These are phyloP conservation scores for Amblyteles armatorius DNA, from an alignment of 2,888 invertebrate species.

Conservation along the genomic window DNA sequence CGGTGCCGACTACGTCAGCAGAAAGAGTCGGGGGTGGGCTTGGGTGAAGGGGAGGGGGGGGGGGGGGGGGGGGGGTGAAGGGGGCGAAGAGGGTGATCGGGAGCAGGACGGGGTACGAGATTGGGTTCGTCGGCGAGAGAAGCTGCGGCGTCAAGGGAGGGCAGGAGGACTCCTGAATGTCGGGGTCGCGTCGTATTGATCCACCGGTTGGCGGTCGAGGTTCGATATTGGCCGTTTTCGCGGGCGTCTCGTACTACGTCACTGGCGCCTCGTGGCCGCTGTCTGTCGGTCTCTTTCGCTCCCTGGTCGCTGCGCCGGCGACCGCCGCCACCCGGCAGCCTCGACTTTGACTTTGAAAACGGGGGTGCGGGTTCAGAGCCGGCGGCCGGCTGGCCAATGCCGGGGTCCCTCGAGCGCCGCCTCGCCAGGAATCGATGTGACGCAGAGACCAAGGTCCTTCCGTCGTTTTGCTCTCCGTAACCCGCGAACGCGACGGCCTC, in stretches of 20 bases:
- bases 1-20: slow-evolving; percentile 70
- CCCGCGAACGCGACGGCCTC: neutral
- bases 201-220: slow-evolving; percentile 76
- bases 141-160: slow-evolving; percentile 52
- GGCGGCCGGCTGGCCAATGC: slow-evolving; percentile 12
- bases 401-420: slow-evolving; percentile 8
- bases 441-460: slow-evolving; percentile 53
- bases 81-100: too few relatives aligned
- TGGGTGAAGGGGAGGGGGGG: neutral
- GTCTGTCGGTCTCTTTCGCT: slow-evolving; percentile 3
- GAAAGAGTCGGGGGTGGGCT: slow-evolving; percentile 76
- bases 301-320: slow-evolving; percentile 40
- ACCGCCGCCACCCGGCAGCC: slow-evolving; percentile 53
- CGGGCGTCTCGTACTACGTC: slow-evolving; percentile 78
- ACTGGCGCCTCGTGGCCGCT: slow-evolving; percentile 72
- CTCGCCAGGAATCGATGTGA: slow-evolving; percentile 56
- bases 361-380: slow-evolving; percentile 66
- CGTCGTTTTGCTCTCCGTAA: slow-evolving; percentile 3
- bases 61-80: too few relatives aligned
- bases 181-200: slow-evolving; percentile 84
- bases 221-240: slow-evolving; percentile 82
- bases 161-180: slow-evolving; percentile 81
- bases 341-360: slow-evolving; percentile 72
- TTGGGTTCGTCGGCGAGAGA: slow-evolving; percentile 39
- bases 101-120: slow-evolving; percentile 48